Conservation (phyloP, 2,113 vertebrate species). For the Pangasianodon hypophthalmus region DNA sequence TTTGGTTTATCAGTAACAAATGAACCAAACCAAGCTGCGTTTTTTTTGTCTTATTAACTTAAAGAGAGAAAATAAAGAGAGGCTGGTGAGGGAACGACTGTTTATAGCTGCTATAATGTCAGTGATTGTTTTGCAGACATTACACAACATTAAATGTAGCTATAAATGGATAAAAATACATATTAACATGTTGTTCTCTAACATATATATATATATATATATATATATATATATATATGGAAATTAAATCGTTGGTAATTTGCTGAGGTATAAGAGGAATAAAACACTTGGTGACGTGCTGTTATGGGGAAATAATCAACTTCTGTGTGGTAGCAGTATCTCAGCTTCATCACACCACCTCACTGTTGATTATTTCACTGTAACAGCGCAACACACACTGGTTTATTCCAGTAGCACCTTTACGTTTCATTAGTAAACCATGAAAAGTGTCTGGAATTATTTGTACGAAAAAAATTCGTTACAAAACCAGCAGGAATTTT, state of each 20-base stretch:
- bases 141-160: not conserved
- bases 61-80: not conserved
- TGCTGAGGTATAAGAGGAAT: not conserved
- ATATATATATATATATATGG: too few relatives aligned
- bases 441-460: not conserved
- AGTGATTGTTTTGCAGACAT: not conserved
- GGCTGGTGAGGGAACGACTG: not conserved
- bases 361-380: not conserved
- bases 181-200: not conserved
- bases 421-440: not conserved
- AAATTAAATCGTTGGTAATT: not conserved
- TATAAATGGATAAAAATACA: not conserved
- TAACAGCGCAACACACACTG: not conserved
- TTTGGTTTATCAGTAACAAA: not conserved
- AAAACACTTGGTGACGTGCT: not conserved
- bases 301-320: not conserved
- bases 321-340: not conserved
- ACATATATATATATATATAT: too few relatives aligned
- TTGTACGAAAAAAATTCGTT: not conserved
- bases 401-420: not conserved
- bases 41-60: not conserved
- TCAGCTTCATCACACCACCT: not conserved
- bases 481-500: not conserved
- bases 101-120: not conserved
- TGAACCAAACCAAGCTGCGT: not conserved